These are phyloP conservation scores for Drosophila buzzatii DNA, from an alignment of 2,888 invertebrate genomes.

Conservation along the genomic window DNA sequence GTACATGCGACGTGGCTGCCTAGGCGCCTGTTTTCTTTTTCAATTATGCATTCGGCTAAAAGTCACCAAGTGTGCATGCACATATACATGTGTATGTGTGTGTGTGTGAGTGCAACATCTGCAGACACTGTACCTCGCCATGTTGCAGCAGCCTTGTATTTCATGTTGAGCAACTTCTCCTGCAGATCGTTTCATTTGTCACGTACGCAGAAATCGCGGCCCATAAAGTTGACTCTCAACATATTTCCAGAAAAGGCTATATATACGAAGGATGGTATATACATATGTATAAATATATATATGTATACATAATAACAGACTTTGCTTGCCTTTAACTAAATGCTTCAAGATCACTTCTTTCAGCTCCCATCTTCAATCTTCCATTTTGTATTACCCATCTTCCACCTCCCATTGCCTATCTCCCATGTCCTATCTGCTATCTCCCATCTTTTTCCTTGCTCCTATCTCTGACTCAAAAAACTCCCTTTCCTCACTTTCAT, in stretches of 20 bases:
- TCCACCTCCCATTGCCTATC: neutral
- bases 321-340: neutral
- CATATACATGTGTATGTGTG: neutral
- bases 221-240: neutral
- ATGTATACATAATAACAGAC: neutral
- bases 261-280: neutral
- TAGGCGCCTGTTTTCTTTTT: constrained; percentile 16
- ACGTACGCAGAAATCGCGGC: constrained; percentile 35
- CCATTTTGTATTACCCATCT: neutral
- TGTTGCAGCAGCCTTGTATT: constrained; percentile 13
- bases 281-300: neutral
- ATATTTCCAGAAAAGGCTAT: neutral
- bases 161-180: constrained; percentile 28
- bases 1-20: constrained; percentile 31
- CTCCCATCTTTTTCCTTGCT: neutral
- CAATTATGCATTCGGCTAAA: constrained; percentile 31
- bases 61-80: constrained; percentile 21
- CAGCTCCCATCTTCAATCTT: neutral
- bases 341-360: neutral
- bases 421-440: neutral
- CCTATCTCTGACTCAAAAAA: neutral
- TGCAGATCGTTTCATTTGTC: constrained; percentile 49
- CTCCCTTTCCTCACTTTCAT: neutral
- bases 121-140: constrained; percentile 24
- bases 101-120: neutral